Evolutionary conservation across 2,113 vertebrate species (phyloP).

Genomic region (Tursiops truncatus): DNA sequence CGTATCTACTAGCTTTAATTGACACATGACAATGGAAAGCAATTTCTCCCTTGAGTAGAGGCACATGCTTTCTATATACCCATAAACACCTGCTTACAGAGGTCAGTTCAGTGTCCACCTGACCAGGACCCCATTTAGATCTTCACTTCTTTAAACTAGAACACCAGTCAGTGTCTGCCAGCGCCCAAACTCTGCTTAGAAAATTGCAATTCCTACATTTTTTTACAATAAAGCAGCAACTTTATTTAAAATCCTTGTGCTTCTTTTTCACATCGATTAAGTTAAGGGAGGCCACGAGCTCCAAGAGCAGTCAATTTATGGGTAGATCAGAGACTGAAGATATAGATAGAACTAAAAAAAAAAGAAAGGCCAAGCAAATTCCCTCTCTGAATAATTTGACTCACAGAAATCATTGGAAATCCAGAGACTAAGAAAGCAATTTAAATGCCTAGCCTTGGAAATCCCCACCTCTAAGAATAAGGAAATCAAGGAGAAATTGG

Average conservation of each 20-base stretch:
- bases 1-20: background rate
- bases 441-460: background rate
- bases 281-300: background rate
- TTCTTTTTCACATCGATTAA: background rate
- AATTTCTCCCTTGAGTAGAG: background rate
- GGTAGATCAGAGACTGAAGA: background rate
- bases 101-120: background rate
- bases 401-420: background rate
- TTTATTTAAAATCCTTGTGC: background rate
- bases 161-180: background rate
- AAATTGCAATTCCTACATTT: background rate
- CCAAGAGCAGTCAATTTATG: background rate
- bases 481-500: background rate
- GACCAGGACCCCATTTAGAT: background rate
- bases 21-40: no score
- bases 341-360: background rate
- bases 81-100: background rate
- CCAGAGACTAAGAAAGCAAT: background rate
- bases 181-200: background rate
- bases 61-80: background rate
- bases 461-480: background rate
- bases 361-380: background rate
- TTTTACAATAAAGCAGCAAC: background rate
- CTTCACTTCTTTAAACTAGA: background rate
- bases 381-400: background rate